These are phyloP conservation scores for Prunella himalayana DNA, from an alignment of 2,113 vertebrate species.

Conservation along the genomic window DNA sequence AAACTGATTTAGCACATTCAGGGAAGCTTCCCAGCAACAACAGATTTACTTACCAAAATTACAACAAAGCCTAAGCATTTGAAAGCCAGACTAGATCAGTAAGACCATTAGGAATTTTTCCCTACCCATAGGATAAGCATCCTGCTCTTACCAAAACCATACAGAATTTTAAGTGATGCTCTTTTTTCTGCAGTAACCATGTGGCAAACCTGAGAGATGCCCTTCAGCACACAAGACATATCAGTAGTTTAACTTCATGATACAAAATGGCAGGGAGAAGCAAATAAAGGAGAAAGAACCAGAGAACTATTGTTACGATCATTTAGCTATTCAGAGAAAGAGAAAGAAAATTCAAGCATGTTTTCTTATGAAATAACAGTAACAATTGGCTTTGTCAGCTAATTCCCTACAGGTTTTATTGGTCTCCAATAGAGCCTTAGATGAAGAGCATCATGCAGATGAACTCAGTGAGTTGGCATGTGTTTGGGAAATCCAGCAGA, in stretches of 20 bases:
- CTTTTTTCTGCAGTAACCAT: background rate
- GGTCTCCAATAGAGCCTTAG: background rate
- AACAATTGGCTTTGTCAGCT: conserved; percentile 47
- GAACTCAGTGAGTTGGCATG: background rate
- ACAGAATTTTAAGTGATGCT: background rate
- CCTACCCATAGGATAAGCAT: background rate
- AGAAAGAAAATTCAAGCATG: conserved; percentile 19
- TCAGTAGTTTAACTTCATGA: background rate
- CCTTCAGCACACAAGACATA: background rate
- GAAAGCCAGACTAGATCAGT: background rate
- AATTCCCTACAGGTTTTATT: conserved; percentile 35
- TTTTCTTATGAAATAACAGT: conserved; percentile 32
- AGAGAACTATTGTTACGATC: conserved; percentile 6
- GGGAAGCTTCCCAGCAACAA: background rate
- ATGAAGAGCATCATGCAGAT: background rate
- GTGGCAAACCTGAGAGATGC: background rate
- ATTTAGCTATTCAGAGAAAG: conserved; percentile 34
- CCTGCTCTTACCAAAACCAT: background rate
- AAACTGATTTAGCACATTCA: background rate
- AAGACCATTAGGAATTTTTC: background rate
- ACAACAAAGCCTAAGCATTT: background rate
- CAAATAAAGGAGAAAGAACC: background rate
- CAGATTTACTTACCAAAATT: background rate
- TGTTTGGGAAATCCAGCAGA: background rate
- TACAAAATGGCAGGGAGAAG: background rate